Conservation (phyloP, 53 echinoderm and acorn worm genomes). For the Mesocentrotus franciscanus region DNA sequence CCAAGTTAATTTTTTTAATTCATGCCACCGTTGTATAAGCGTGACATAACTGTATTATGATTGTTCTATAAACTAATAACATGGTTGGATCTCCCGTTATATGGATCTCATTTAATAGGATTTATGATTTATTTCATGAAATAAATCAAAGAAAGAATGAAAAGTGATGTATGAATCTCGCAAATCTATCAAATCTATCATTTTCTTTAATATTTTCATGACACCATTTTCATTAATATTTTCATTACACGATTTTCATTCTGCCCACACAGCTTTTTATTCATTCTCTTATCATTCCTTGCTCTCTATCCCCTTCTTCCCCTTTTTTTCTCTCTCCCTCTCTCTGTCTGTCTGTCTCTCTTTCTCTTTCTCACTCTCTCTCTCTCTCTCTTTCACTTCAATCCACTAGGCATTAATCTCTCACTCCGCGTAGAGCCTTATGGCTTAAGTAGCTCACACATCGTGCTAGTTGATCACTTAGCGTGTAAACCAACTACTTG, state of each 20-base stretch:
- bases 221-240: background rate
- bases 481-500: background rate
- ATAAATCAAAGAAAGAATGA: background rate
- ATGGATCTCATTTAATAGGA: background rate
- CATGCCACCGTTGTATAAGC: no score
- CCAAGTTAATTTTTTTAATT: no score
- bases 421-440: background rate
- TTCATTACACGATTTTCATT: background rate
- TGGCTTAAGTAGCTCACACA: slow-evolving; percentile 23
- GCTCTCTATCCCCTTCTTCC: background rate
- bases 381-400: background rate
- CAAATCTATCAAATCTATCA: background rate
- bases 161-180: background rate
- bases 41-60: no score
- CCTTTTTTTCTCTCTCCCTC: background rate
- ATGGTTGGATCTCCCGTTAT: background rate
- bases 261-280: no score
- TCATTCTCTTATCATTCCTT: background rate
- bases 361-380: background rate
- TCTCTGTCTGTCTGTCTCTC: background rate
- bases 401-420: background rate
- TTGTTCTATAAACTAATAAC: no score
- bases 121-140: background rate
- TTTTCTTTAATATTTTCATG: background rate
- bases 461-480: slow-evolving; percentile 8